Percentiles rank a stretch among this genome's conserved stretches.
These are phyloP conservation scores for Solen grandis DNA, from an alignment of 1,140 invertebrate species.

Conservation along the genomic window DNA sequence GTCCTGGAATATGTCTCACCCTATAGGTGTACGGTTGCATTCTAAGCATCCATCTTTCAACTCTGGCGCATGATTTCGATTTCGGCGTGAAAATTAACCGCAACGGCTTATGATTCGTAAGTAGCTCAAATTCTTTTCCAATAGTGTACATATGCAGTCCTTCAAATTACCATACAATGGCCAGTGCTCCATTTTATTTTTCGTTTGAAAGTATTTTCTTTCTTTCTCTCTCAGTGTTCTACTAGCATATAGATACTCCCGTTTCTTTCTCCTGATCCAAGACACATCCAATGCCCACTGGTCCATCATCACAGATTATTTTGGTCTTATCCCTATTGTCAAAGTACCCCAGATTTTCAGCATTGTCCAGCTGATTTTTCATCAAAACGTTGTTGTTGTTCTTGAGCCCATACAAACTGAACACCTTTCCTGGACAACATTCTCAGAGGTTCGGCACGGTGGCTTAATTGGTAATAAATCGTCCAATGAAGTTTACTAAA, in stretches of 20 bases:
- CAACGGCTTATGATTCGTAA: conserved; percentile 79
- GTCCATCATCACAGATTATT: too few species aligned
- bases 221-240: conserved; percentile 54
- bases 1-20: conserved; percentile 53
- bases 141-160: conserved; percentile 80
- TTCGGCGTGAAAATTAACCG: conserved; percentile 50
- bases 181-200: conserved; percentile 80
- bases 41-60: conserved; percentile 67
- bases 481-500: not conserved
- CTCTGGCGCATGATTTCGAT: conserved; percentile 61
- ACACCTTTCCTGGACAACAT: not conserved
- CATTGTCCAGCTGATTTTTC: not conserved
- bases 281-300: too few species aligned
- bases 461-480: not conserved
- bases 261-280: not conserved
- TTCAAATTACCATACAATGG: conserved; percentile 78
- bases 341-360: not conserved
- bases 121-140: conserved; percentile 76
- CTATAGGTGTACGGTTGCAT: conserved; percentile 59
- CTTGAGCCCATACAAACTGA: too few species aligned
- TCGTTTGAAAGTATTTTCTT: conserved; percentile 78
- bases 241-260: conserved; percentile 55
- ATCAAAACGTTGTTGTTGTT: not conserved
- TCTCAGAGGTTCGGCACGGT: not conserved
- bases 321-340: too few species aligned